Base-by-base conservation (phyloP, 2,797 vertebrate species). In the Botia kubotai region DNA sequence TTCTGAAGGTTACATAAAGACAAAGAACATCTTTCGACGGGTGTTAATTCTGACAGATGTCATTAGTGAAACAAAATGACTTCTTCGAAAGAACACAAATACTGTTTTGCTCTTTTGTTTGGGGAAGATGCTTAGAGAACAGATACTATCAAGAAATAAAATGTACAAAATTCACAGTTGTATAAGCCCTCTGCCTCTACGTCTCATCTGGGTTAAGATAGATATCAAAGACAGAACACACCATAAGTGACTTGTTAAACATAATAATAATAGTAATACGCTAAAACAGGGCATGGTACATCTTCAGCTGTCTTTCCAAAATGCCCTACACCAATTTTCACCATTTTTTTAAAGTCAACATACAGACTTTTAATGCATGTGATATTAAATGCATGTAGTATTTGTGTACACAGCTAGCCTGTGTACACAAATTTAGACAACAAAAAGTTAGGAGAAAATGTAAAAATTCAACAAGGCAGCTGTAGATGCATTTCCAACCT, bases 121-220 rank as follows among this genome's bases (percentile, higher is more conserved):
- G 55, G 17, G 75, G 33, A 76, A 57, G 68, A 74, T 81, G 74
- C 23, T 60, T 39, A n/a, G 52, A 73, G 78, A 85, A 90, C 88
- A 88, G 79, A 91, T 85, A 86, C 84, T 74, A 87, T 86, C 66
- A 81, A 68, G 53, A 77, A 85, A 75, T 13, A 19, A 89, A 84
- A 75, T 1, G 81, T 68, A 89, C 70, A 89, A 91, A 91, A 89
- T 94, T 94, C 93, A 94, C 93, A 94, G 93, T 94, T 89, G 93
- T 87, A 84, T 82, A 88, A 90, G 87, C 89, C 89, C 88, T 87
- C 86, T 80, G 58, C 82, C 72, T 82, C 72, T 57, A 72, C 52
- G 58, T 79, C 66, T 78, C 77, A 43, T 63, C 69, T 53, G 67
- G 70, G 65, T 78, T 1, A 17, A 68, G 72, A 69, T 58, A 26